A percentile compares a stretch with the other conserved stretches of the same genome.
Evolutionary conservation across 2,797 vertebrate genomes (phyloP).

Genomic region (Anguilla pacifica): DNA sequence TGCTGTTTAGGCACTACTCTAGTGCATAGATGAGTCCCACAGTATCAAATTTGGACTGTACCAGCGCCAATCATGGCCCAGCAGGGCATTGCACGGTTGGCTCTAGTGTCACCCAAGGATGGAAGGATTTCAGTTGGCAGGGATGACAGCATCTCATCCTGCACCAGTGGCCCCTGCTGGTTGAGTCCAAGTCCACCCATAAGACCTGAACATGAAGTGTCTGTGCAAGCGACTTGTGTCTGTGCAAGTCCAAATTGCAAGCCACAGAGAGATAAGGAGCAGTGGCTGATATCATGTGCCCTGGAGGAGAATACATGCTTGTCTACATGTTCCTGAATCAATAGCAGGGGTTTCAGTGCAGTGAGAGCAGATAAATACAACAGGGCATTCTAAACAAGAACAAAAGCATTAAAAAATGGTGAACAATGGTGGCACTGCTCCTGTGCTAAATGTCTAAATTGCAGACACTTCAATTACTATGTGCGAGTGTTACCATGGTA

Average conservation of each 20-base stretch:
- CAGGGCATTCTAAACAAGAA: not conserved
- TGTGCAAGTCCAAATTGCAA: not conserved
- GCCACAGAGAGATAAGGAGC: not conserved
- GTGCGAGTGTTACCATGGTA: not conserved
- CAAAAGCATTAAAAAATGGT: not conserved
- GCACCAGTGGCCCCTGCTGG: not conserved
- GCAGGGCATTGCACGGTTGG: not conserved
- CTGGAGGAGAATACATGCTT: not conserved
- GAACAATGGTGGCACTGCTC: not conserved
- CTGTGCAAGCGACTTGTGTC: not conserved
- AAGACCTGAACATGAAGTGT: too few species aligned
- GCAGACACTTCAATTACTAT: constrained; percentile 3
- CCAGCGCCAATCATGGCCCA: not conserved
- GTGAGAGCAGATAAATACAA: not conserved
- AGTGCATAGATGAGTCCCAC: too few species aligned
- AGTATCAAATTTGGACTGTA: too few species aligned
- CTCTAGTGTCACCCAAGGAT: not conserved
- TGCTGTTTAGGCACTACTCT: too few species aligned
- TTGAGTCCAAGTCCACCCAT: not conserved
- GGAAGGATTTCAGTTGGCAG: not conserved
- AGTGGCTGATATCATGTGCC: not conserved
- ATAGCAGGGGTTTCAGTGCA: not conserved
- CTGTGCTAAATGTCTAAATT: not conserved
- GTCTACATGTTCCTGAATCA: not conserved
- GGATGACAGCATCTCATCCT: not conserved